These are phyloP conservation scores for Indri indri DNA, from an alignment of 2,113 vertebrate species.

Conservation along the genomic window DNA sequence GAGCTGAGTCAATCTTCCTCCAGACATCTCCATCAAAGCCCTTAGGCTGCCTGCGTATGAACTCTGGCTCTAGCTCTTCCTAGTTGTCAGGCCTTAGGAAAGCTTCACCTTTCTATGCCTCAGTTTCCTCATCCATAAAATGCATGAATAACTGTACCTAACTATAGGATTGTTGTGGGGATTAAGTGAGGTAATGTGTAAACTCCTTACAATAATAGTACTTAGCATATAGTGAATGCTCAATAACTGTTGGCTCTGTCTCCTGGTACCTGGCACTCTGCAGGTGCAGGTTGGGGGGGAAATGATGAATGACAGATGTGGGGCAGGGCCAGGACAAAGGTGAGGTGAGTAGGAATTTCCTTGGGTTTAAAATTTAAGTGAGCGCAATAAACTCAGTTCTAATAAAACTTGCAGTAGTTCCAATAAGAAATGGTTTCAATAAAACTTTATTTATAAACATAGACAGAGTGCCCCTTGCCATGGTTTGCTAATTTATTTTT, in stretches of 20 bases:
- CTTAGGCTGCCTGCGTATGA: not conserved
- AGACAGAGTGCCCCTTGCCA: not conserved
- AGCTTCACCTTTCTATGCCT: not conserved
- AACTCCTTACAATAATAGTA: not conserved
- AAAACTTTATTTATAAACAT: conserved; percentile 12
- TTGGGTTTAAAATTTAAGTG: not conserved
- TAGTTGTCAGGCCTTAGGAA: not conserved
- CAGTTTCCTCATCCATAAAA: not conserved
- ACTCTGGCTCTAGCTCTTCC: not conserved
- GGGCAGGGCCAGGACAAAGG: not conserved
- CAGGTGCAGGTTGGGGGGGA: not conserved
- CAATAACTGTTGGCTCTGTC: not conserved
- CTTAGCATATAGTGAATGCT: not conserved
- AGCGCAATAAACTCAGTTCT: not conserved
- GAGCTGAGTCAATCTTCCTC: not conserved
- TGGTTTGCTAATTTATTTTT: not conserved
- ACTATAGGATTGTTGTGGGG: not conserved
- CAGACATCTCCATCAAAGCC: not conserved
- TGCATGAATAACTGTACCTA: not conserved
- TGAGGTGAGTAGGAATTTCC: not conserved
- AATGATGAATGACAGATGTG: not conserved
- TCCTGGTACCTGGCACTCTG: not conserved
- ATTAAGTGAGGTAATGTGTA: not conserved
- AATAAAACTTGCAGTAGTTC: not conserved
- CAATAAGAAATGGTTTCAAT: not conserved